Base-by-base conservation (phyloP, 23 tunicate genomes). In the Halocynthia aurantium region DNA sequence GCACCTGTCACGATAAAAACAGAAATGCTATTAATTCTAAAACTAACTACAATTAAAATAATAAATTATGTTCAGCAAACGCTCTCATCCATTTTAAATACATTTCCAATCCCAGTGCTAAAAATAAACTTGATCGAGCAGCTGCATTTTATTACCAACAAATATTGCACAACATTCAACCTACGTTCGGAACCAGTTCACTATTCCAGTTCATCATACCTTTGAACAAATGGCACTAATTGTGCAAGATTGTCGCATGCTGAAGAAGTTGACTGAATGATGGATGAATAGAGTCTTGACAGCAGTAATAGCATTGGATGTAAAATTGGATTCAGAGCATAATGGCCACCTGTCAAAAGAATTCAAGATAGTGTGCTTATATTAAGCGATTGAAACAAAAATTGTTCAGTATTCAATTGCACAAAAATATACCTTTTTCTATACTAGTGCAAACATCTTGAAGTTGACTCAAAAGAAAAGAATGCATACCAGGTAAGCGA, bases 301-400 rank as follows among this genome's bases (percentile, higher is more conserved):
- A 89, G 61, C 13, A 89, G 62, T 49, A 89, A 80, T n/a, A 89
- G 75, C n/a, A 84, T 68, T 8, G 96, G 96, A 52, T 80, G 87
- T 55, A 76, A 44, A 11, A 40, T 63, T 9, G 81, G 71, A 22
- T 7, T 10, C 18, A 58, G 12, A n/a, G 62, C 69, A 6, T 79
- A 51, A n/a, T 84, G 71, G 51, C 75, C 82, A 8, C 81, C 81
- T 52, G 81, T 20, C 52, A 78, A 17, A 55, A 83, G 8, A 63
- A 63, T 18, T 57, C 64, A 11, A 86, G 78, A 19, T 76, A 62
- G 10, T 82, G 92, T 77, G 80, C 44, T 5, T 75, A 57, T 5
- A 77, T 75, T 55, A 81, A 81, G 22, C 80, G 75, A 21, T 86
- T 85, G 52, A 44, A 78, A 68, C 92, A 76, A 53, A 83, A 86